phyloP scores from a whole-genome alignment of 37 sponge, comb jelly and placozoan species.

The Halisarca cf. caerulea region DNA sequence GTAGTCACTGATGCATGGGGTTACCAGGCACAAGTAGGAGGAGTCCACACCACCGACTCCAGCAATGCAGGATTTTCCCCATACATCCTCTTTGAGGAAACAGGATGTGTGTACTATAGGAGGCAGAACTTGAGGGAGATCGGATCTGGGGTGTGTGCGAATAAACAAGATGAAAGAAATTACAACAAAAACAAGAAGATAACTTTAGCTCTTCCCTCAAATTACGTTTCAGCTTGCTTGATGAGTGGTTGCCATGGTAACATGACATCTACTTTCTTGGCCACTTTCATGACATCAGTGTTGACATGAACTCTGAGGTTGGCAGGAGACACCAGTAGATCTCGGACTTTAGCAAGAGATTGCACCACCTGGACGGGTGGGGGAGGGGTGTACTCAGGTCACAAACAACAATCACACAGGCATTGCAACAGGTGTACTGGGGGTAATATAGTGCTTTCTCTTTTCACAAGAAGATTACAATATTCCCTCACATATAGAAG shows the following conservation, averaged over 20 bases:
- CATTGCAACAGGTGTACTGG: no score
- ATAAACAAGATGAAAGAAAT: no score
- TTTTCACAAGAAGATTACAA: no score
- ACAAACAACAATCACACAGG: no score
- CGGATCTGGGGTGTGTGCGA: not conserved
- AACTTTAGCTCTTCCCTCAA: no score
- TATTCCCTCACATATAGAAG: no score
- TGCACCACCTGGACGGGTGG: slow-evolving; percentile 45
- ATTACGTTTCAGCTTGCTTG: not conserved
- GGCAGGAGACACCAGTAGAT: slow-evolving; percentile 35
- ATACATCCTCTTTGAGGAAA: not conserved
- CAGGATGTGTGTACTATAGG: not conserved
- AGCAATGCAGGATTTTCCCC: slow-evolving; percentile 40
- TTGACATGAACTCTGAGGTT: slow-evolving; percentile 60
- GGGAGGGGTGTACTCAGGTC: no score
- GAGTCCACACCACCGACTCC: slow-evolving; percentile 86
- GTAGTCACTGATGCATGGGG: slow-evolving; percentile 42
- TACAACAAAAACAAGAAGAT: no score
- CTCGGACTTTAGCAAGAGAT: slow-evolving; percentile 36
- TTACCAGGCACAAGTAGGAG: slow-evolving; percentile 66
- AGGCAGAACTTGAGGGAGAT: not conserved
- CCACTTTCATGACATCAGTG: slow-evolving; percentile 11
- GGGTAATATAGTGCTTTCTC: no score
- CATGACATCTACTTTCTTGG: not conserved
- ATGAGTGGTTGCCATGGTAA: slow-evolving; percentile 28